phyloP scores from a whole-genome alignment of 2,113 vertebrate genomes.

The Antigone vipio region DNA sequence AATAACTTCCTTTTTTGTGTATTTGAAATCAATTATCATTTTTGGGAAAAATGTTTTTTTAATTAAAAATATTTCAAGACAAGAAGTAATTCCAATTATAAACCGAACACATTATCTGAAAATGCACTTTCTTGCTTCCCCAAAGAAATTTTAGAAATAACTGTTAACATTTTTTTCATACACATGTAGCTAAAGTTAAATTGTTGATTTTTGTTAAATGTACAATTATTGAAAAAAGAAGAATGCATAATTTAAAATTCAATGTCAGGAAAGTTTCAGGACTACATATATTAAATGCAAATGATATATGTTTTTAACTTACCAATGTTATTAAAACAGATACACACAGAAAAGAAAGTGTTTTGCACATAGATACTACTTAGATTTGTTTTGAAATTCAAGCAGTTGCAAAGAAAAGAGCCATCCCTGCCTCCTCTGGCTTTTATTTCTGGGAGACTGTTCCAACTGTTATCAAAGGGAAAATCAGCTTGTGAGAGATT shows the following conservation, averaged over 20 bases:
- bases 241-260: background rate
- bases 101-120: background rate
- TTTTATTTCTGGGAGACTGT: background rate
- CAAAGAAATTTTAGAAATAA: background rate
- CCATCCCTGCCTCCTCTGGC: background rate
- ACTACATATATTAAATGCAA: background rate
- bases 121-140: background rate
- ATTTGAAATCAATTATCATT: constrained; percentile 6
- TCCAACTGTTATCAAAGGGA: background rate
- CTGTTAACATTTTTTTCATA: background rate
- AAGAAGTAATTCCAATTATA: constrained; percentile 14
- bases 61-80: background rate
- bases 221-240: background rate
- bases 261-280: background rate
- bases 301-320: background rate
- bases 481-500: background rate
- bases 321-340: background rate
- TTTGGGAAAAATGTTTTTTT: background rate
- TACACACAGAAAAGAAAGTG: background rate
- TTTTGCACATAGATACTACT: background rate
- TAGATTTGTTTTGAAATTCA: background rate
- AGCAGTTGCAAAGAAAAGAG: background rate
- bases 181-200: background rate
- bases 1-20: background rate
- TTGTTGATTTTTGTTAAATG: background rate